Evolutionary conservation across 2,888 invertebrate genomes (phyloP), one percentile per base, ranked within the genome.

Genomic region (Hypsopygia costalis): DNA sequence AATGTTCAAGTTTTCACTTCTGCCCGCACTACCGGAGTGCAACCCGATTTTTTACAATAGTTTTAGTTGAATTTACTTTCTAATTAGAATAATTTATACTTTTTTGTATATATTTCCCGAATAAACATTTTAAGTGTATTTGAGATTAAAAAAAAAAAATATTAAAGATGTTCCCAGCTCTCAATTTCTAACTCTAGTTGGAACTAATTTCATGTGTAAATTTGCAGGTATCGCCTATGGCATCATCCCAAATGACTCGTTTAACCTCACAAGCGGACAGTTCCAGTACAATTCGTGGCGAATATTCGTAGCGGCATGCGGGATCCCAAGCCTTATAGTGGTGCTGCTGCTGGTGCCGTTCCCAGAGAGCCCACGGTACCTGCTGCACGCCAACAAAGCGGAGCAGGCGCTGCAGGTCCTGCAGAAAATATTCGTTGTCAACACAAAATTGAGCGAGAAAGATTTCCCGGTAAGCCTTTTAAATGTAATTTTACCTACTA

Each of bases 231-330:
- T 88, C 47, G 88, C 88, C 21, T 88, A 76, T 74, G 70, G 83
- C 36, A 86, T 88, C 46, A 88, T 88, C 61, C 78, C 71, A 20
- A 76, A 81, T 40, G 46, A 70, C 0, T 51, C 62, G 1, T 86
- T 87, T 59, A 79, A 82, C 51, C 53, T 83, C 27, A 75, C 81
- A 2, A 73, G 50, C 0, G 74, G 73, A 0, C 55, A 53, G 20
- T 89, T 90, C 66, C 64, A 74, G 40, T 91, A 91, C 63, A 90
- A 85, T 1, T 91, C 92, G 0, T 93, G 93, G 93, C 70, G 92
- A 1, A 83, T 92, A 9, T 93, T 93, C 59, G 89, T 93, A 16
- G 88, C 91, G 0, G 82, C 93, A 1, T 92, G 92, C 47, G 90
- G 92, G 0, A 60, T 90, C 16, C 91, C 91, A 1, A 90, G 90